These are phyloP conservation scores for Cephus nigrinus DNA, from an alignment of 2,888 invertebrate genomes.

Conservation along the genomic window DNA sequence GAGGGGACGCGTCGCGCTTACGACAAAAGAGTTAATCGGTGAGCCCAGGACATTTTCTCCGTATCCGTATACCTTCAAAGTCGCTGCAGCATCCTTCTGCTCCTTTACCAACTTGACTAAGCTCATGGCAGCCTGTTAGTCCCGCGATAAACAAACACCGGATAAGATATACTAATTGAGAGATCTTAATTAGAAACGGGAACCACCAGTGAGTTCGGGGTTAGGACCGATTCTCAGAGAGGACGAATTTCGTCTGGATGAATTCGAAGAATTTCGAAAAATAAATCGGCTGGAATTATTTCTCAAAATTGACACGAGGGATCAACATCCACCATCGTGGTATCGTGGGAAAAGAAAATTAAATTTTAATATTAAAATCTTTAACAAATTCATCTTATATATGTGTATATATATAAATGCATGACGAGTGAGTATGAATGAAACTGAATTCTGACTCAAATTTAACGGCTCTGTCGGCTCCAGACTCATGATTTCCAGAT, in stretches of 20 bases:
- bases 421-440: background rate
- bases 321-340: background rate
- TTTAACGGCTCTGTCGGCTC: constrained; percentile 44
- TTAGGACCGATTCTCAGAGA: background rate
- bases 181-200: constrained; percentile 55
- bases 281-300: constrained; percentile 22
- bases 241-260: background rate
- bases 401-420: background rate
- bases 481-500: constrained; percentile 50
- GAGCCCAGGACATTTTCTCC: background rate
- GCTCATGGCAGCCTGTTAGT: constrained; percentile 36
- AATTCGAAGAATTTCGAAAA: background rate
- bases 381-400: constrained; percentile 8
- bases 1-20: background rate
- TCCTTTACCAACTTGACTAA: constrained; percentile 9
- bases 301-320: background rate
- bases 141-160: constrained; percentile 26
- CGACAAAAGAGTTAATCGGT: background rate
- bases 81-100: background rate
- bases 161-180: constrained; percentile 63
- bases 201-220: background rate
- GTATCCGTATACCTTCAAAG: background rate
- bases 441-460: constrained; percentile 32
- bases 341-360: background rate
- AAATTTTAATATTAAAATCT: constrained; percentile 14